Conservation (phyloP, 2,888 invertebrate genomes). For the Athalia circularis region DNA sequence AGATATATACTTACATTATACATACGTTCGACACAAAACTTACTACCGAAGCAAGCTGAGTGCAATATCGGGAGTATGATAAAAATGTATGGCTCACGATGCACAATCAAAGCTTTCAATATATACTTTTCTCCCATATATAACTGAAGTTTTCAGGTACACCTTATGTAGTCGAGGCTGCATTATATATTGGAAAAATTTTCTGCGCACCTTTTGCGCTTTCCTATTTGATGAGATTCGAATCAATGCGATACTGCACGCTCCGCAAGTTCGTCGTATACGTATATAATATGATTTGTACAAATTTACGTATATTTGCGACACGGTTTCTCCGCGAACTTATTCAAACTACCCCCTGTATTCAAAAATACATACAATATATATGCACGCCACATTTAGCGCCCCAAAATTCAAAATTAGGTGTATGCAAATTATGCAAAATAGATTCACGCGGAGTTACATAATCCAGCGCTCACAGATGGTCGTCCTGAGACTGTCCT, state of each 20-base stretch:
- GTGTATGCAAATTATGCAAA: slow-evolving; percentile 17
- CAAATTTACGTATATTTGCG: too few relatives aligned
- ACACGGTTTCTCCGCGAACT: too few relatives aligned
- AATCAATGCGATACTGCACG: too few relatives aligned
- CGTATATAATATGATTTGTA: too few relatives aligned
- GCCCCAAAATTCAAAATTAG: not conserved
- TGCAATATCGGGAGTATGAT: slow-evolving; percentile 65
- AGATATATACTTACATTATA: too few relatives aligned
- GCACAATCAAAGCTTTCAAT: slow-evolving; percentile 70
- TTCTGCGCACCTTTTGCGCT: not conserved
- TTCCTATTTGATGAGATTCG: too few relatives aligned
- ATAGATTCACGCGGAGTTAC: not conserved
- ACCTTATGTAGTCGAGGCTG: not conserved
- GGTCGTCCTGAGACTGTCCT: not conserved
- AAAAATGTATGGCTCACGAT: slow-evolving; percentile 69
- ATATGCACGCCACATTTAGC: not conserved
- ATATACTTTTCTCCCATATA: slow-evolving; percentile 67
- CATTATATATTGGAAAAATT: slow-evolving; percentile 22
- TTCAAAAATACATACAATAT: not conserved
- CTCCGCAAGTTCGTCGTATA: too few relatives aligned
- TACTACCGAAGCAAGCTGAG: slow-evolving; percentile 24
- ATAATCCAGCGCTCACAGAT: not conserved
- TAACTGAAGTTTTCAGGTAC: not conserved
- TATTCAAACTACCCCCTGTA: too few relatives aligned
- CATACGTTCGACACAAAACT: not conserved